phyloP scores from a whole-genome alignment of 2,888 invertebrate genomes.

The Bombylius discolor region DNA sequence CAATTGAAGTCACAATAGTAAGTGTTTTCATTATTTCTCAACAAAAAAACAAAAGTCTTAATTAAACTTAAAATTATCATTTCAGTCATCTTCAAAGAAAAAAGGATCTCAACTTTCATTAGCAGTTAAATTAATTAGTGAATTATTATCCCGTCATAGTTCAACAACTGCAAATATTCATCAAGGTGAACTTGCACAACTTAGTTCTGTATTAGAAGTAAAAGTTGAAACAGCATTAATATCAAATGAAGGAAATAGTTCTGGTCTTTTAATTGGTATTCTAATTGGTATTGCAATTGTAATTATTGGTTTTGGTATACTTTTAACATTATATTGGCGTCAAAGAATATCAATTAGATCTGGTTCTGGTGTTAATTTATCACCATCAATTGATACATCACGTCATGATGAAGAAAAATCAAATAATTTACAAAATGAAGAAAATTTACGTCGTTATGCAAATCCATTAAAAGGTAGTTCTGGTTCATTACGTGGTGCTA shows the following conservation, averaged over 20 bases:
- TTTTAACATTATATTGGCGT: slow-evolving; percentile 43
- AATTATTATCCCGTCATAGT: slow-evolving; percentile 44
- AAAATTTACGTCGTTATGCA: slow-evolving; percentile 70
- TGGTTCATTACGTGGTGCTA: slow-evolving; percentile 42
- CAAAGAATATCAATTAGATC: slow-evolving; percentile 41
- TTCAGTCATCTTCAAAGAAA: slow-evolving; percentile 41
- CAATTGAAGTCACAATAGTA: slow-evolving; percentile 75
- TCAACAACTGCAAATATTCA: slow-evolving; percentile 32
- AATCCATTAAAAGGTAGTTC: slow-evolving; percentile 58
- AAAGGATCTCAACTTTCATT: slow-evolving; percentile 38
- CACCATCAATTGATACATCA: slow-evolving; percentile 44
- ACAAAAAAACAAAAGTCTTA: background rate
- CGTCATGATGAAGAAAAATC: slow-evolving; percentile 76
- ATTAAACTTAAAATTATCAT: slow-evolving; percentile 14
- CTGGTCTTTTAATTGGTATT: slow-evolving; percentile 36
- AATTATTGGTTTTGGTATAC: slow-evolving; percentile 36
- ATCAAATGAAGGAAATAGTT: slow-evolving; percentile 27
- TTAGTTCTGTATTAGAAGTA: slow-evolving; percentile 62
- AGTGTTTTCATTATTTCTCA: slow-evolving; percentile 24
- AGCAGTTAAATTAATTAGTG: slow-evolving; percentile 47
- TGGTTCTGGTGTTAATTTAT: slow-evolving; percentile 41
- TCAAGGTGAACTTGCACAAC: slow-evolving; percentile 45
- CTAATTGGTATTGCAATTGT: slow-evolving; percentile 36
- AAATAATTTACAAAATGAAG: slow-evolving; percentile 83
- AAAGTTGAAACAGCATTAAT: slow-evolving; percentile 58